Conservation (phyloP, 2,113 vertebrate species). For the Tiliqua scincoides region DNA sequence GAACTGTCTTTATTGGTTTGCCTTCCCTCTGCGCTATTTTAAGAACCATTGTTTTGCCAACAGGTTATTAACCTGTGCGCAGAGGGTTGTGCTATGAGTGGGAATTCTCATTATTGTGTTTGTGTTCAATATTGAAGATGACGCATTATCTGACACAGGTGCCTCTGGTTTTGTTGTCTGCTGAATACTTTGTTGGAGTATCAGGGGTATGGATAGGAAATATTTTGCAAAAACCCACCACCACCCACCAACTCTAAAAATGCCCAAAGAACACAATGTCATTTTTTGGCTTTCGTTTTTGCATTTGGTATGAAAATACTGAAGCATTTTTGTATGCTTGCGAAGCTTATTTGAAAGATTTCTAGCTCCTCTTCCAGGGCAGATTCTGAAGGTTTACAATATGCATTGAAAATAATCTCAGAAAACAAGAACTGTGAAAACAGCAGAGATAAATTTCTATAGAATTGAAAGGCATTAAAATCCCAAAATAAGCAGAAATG, state of each 20-base stretch:
- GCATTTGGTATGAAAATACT: neutral
- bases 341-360: neutral
- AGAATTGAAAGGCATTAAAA: neutral
- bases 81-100: neutral
- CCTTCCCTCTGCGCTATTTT: neutral
- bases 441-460: neutral
- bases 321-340: neutral
- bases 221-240: neutral
- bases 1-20: neutral
- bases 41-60: slow-evolving; percentile 3
- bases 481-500: neutral
- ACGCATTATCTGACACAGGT: neutral
- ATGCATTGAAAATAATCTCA: neutral
- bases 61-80: neutral
- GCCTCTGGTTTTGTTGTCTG: slow-evolving; percentile 2
- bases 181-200: neutral
- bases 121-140: neutral
- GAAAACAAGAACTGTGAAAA: too few species aligned
- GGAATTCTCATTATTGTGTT: neutral
- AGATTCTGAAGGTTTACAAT: neutral
- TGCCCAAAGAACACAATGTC: too few species aligned
- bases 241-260: neutral
- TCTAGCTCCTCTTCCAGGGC: neutral
- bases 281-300: neutral
- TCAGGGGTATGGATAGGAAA: neutral